Percentiles rank a stretch among this genome's conserved stretches.
Conservation (phyloP, 2,113 vertebrate genomes). For the Ramphastos sulfuratus region DNA sequence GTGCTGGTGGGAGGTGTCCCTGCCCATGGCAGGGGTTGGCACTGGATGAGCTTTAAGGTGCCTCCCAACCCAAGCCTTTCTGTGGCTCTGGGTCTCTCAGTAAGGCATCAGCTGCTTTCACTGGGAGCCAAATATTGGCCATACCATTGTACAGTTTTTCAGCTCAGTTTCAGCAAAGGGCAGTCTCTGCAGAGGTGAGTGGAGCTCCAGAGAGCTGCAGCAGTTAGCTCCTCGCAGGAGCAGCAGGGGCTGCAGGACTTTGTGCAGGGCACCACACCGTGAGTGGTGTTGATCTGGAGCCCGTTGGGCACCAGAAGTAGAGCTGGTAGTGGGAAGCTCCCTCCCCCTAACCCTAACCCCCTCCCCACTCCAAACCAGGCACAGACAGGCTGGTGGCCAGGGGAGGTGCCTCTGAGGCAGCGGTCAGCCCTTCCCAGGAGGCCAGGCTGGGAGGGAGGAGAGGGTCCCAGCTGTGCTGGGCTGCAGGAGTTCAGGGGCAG, state of each 20-base stretch:
- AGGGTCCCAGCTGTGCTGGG: neutral
- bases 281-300: neutral
- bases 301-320: fast-evolving
- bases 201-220: neutral
- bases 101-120: neutral
- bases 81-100: too few species aligned
- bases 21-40: too few species aligned
- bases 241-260: neutral
- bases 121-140: neutral
- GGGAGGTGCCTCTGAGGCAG: neutral
- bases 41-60: too few species aligned
- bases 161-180: neutral
- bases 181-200: neutral
- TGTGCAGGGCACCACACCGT: neutral
- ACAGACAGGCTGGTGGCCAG: neutral
- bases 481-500: constrained; percentile 26
- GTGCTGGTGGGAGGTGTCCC: too few species aligned
- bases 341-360: too few species aligned
- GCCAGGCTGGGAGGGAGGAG: neutral
- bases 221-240: neutral
- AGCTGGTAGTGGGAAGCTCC: neutral
- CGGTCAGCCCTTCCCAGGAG: neutral
- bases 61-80: too few species aligned
- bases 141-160: neutral
- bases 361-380: neutral